Evolutionary conservation across 2,113 vertebrate genomes (phyloP), one percentile per base, ranked within the genome.

Genomic region (Circaetus gallicus): DNA sequence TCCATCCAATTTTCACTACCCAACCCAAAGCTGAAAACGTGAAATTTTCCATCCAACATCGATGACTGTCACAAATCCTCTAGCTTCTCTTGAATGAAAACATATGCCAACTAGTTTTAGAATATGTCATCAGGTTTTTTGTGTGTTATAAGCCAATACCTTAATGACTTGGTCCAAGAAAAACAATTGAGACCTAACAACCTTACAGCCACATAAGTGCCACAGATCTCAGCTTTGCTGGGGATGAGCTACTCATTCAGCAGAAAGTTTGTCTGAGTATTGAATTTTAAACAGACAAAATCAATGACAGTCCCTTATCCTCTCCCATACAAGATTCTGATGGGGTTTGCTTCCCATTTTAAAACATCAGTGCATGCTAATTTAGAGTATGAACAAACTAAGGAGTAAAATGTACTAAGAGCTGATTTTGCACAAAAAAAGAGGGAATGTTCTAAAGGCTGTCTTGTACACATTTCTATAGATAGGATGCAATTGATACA

Each of bases 261-360:
- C 49, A 91, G 55, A 86, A 92, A 87, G 16, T 40, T 89, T 85
- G 13, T 9, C 65, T 65, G 11, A 55, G 12, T 73, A 91, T 36
- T 79, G 80, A 87, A 82, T 69, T 95, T 76, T 70, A 19, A 84
- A 79, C 19, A 80, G 87, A 66, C 21, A 91, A 91, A 91, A 97
- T 72, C 86, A 89, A 80, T 91, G 7, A 11, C 32, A 34, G 26
- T 50, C 10, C 22, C 45, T 79, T 76, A 67, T 78, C 49, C 91
- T 90, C 49, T 76, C 15, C 42, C 3, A 1, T 53, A 24, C 7
- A 42, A 92, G 53, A 58, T 66, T 89, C 80, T 65, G 11, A 13
- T 13, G 24, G 31, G 24, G 1, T 80, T 91, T 85, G 15, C 50
- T 89, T 93, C 58, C 29, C 6, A 15, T 82, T 89, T 94, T 66